phyloP scores from a whole-genome alignment of 2,797 vertebrate species.

The Capromys pilorides region DNA sequence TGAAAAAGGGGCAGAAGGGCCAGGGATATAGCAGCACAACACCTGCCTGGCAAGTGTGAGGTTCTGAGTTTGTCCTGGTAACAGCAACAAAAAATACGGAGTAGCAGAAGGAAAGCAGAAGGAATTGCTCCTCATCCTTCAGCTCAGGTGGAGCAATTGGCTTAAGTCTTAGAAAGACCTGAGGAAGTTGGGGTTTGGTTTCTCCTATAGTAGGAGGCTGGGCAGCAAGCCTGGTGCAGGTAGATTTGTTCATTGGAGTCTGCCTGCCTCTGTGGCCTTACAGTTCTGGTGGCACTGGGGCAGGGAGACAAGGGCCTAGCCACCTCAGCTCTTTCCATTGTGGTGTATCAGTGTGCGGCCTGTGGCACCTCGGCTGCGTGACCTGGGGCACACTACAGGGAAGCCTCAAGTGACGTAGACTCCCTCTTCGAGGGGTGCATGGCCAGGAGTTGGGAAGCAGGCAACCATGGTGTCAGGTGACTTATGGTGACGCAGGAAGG shows the following conservation, averaged over 20 bases:
- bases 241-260: too few relatives aligned
- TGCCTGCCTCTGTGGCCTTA: too few relatives aligned
- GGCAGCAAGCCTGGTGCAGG: neutral
- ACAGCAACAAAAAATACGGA: too few relatives aligned
- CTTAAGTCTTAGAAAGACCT: neutral
- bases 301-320: neutral
- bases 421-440: neutral
- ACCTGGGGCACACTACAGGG: neutral
- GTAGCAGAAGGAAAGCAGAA: too few relatives aligned
- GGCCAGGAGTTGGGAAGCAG: neutral
- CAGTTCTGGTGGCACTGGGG: neutral
- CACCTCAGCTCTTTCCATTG: too few relatives aligned
- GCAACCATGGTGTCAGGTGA: rapidly evolving
- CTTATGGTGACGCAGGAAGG: neutral
- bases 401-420: rapidly evolving
- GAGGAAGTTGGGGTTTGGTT: neutral
- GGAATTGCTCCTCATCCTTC: rapidly evolving
- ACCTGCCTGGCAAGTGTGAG: too few relatives aligned
- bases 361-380: rapidly evolving
- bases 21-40: too few relatives aligned
- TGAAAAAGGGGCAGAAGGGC: neutral
- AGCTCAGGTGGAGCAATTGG: neutral
- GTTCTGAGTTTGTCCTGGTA: too few relatives aligned
- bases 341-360: rapidly evolving
- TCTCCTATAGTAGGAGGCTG: neutral